Conservation (phyloP, 2,113 vertebrate species). For the Syngnathus typhle region DNA sequence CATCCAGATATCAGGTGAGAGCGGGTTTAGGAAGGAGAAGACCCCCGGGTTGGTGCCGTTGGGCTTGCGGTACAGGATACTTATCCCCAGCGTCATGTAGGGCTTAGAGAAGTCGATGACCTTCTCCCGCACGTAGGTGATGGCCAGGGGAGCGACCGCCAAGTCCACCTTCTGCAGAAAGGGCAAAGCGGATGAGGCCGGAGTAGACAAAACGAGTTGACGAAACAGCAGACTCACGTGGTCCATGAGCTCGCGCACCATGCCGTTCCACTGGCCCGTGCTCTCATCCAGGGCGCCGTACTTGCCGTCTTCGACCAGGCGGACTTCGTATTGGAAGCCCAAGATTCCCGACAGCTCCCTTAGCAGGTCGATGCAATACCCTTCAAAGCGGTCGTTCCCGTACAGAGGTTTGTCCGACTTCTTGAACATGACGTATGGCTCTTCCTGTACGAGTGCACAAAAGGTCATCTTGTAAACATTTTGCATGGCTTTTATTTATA, state of each 20-base stretch:
- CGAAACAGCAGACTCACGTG: constrained; percentile 78
- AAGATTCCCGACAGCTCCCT: constrained; percentile 89
- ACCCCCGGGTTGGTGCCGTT: constrained; percentile 90
- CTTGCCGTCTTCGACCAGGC: constrained; percentile 90
- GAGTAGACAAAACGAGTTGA: constrained; percentile 20
- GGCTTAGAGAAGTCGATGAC: constrained; percentile 99
- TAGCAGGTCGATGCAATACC: constrained; percentile 93
- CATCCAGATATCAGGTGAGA: constrained; percentile 99
- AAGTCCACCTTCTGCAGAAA: constrained; percentile 90
- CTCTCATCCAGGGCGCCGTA: constrained; percentile 90
- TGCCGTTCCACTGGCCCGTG: constrained; percentile 92
- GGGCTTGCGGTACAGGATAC: constrained; percentile 97
- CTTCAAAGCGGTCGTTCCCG: constrained; percentile 94
- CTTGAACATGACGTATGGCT: constrained; percentile 97
- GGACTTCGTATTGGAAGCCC: constrained; percentile 93
- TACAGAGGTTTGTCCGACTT: constrained; percentile 97
- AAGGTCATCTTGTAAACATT: not conserved
- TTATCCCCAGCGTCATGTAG: constrained; percentile 92
- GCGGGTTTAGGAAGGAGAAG: constrained; percentile 99
- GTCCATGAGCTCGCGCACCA: constrained; percentile 96
- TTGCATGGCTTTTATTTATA: not conserved
- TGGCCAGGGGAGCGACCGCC: constrained; percentile 93
- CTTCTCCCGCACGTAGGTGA: constrained; percentile 95
- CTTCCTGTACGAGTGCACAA: constrained; percentile 74
- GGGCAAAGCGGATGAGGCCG: constrained; percentile 5